Evolutionary conservation across 2,888 invertebrate species (phyloP), one percentile per base, ranked within the genome.

Genomic region (Fragum whitleyi): DNA sequence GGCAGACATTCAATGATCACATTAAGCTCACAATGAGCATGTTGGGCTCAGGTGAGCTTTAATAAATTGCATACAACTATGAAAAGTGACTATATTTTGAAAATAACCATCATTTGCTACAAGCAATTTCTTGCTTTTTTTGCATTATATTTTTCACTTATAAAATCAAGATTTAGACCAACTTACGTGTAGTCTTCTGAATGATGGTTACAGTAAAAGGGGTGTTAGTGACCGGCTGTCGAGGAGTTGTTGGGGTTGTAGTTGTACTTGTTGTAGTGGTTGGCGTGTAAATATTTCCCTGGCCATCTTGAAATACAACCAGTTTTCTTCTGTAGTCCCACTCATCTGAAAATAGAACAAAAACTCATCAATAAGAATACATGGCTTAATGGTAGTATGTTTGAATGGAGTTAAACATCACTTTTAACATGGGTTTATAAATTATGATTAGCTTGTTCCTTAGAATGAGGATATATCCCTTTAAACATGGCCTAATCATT

Each of bases 271-370:
- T 74, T n/a, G 79, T 77, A 11, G 79, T 79, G 1, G 81, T 67
- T 14, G 79, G 81, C 0, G 79, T 85, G 42, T 77, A 57, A 0
- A 61, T 14, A 7, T 79, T 69, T 9, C 81, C 81, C 11, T 79
- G 21, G 0, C 47, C 69, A 70, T 78, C 81, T 62, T 77, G 69
- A 47, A 75, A 82, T 9, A 79, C 65, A 26, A 85, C 75, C 16
- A 73, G 61, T n/a, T 79, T 82, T 53, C 73, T 71, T 32, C 71
- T 59, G 47, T 82, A 78, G 23, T 85, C 79, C 85, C 85, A 85
- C 2, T 42, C 28, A 6, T 39, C 65, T 65, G 42, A 23, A 39
- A 51, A 51, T 7, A n/a, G 16, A 51, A 51, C 19, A 21, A 19
- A 51, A 21, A 51, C 51, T 51, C 9, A 51, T 51, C 3, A 51